Conservation (phyloP, 2,888 invertebrate genomes). For the Baccha elongata region DNA sequence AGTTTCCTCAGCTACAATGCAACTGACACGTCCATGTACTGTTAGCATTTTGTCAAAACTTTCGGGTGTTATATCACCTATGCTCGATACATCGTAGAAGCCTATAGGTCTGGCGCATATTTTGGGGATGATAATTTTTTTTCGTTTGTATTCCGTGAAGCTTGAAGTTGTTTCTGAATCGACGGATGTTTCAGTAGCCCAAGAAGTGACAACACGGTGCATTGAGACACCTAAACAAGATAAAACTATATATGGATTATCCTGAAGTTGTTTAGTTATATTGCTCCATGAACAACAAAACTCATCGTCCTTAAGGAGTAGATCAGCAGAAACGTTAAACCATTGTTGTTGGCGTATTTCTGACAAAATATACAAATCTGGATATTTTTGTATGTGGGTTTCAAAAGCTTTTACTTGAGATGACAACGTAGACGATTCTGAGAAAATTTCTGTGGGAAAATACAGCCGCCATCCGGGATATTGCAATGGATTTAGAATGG, state of each 20-base stretch:
- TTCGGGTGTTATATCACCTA: conserved; percentile 73
- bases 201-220: conserved; percentile 76
- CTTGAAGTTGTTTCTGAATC: conserved; percentile 40
- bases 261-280: conserved; percentile 86
- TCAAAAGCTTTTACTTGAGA: conserved; percentile 84
- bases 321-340: conserved; percentile 84
- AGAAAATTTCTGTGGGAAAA: conserved; percentile 86
- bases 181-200: conserved; percentile 43
- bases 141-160: conserved; percentile 74
- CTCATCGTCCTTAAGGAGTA: conserved; percentile 84
- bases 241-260: conserved; percentile 87
- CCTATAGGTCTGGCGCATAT: conserved; percentile 85
- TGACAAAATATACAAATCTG: conserved; percentile 75
- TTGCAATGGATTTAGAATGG: conserved; percentile 60
- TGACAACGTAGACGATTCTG: conserved; percentile 83
- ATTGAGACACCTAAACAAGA: conserved; percentile 90
- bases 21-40: conserved; percentile 92
- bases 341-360: conserved; percentile 74
- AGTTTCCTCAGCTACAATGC: conserved; percentile 89
- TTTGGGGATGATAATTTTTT: conserved; percentile 74
- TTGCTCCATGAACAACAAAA: conserved; percentile 85
- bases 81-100: conserved; percentile 86
- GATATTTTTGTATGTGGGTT: conserved; percentile 82
- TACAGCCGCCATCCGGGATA: conserved; percentile 91
- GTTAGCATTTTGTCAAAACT: conserved; percentile 89